Evolutionary conservation across 2,113 vertebrate genomes (phyloP).

Genomic region (Chaetura pelagica): DNA sequence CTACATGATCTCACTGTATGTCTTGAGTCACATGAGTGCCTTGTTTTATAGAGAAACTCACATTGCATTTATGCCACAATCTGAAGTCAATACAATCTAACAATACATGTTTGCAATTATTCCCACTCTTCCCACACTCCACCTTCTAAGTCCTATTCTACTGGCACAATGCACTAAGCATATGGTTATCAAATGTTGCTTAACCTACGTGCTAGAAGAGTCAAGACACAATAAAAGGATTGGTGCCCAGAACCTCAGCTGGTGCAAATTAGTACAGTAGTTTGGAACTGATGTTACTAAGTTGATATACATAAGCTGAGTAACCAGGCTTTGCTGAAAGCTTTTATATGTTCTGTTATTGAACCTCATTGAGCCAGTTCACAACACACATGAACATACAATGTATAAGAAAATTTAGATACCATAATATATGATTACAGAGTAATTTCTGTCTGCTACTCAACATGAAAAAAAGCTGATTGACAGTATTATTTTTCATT

Average conservation of each 20-base stretch:
- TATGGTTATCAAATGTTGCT: conserved; percentile 65
- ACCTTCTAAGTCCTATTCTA: conserved; percentile 30
- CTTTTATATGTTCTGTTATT: background rate
- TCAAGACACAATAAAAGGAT: conserved; percentile 54
- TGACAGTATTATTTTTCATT: background rate
- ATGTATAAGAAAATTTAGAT: background rate
- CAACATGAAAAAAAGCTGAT: background rate
- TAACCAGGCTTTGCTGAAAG: conserved; percentile 25
- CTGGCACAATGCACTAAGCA: conserved; percentile 34
- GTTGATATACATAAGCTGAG: background rate
- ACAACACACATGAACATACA: background rate
- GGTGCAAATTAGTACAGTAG: conserved; percentile 45
- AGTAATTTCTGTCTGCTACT: background rate
- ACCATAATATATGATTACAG: background rate
- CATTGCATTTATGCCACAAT: conserved; percentile 5
- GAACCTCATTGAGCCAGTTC: conserved; percentile 4
- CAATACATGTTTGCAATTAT: background rate
- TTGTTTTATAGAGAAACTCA: conserved; percentile 21
- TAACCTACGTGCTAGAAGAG: conserved; percentile 26
- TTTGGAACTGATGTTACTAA: conserved; percentile 3
- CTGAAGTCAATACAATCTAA: conserved; percentile 42
- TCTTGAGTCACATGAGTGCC: background rate
- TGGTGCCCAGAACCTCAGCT: conserved; percentile 57
- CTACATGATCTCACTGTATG: background rate
- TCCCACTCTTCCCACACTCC: conserved; percentile 33